Evolutionary conservation across 2,797 vertebrate genomes (phyloP).

Genomic region (Ctenopoma kingsleyae): DNA sequence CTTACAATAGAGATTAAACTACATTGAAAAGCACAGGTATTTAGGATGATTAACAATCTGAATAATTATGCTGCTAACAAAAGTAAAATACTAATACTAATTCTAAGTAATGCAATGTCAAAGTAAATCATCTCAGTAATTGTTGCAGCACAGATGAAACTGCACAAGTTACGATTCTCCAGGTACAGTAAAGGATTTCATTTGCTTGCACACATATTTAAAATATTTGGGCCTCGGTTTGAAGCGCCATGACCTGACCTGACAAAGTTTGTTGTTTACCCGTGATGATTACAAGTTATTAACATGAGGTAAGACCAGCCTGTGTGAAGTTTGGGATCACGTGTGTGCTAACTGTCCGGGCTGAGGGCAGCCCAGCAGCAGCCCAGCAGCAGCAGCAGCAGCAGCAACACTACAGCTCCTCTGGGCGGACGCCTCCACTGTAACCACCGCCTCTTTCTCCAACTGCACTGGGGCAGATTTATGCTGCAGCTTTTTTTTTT

Average conservation of each 20-base stretch:
- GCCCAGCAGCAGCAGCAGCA: constrained; percentile 11
- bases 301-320: constrained; percentile 7
- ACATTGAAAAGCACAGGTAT: too few species aligned
- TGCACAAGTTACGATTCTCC: not conserved
- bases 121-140: too few species aligned
- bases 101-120: too few species aligned
- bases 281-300: not conserved
- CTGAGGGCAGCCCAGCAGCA: constrained; percentile 20
- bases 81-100: too few species aligned
- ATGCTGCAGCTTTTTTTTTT: constrained; percentile 50
- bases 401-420: constrained; percentile 43
- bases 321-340: constrained; percentile 45
- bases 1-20: not conserved
- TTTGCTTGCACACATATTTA: not conserved
- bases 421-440: constrained; percentile 75
- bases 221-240: not conserved
- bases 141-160: too few species aligned
- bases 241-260: not conserved
- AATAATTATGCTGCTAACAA: too few species aligned
- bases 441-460: constrained; percentile 81
- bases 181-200: not conserved
- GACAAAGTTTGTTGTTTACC: not conserved
- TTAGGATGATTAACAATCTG: too few species aligned
- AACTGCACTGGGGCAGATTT: constrained; percentile 71
- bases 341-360: constrained; percentile 54